phyloP scores from a whole-genome alignment of 1,140 invertebrate species.

The Atta texana region DNA sequence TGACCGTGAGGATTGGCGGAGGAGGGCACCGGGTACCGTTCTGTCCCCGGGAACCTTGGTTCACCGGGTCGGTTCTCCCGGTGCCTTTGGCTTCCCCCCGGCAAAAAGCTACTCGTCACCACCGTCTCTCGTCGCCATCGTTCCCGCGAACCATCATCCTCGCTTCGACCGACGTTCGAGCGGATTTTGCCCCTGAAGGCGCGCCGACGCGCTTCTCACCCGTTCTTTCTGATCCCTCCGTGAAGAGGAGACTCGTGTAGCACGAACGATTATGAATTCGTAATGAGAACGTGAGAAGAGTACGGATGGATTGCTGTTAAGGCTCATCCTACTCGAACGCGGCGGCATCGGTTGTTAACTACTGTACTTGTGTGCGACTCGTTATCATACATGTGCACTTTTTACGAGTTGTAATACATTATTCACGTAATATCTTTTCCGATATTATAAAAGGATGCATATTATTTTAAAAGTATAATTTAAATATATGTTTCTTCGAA shows the following conservation, averaged over 20 bases:
- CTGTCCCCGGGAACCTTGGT: constrained; percentile 73
- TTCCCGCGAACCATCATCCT: constrained; percentile 59
- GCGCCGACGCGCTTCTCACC: constrained; percentile 21
- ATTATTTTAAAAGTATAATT: constrained; percentile 24
- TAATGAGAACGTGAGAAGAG: constrained; percentile 48
- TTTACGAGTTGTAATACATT: not conserved
- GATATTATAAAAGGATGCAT: not conserved
- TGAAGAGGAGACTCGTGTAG: constrained; percentile 38
- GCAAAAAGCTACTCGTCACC: constrained; percentile 67
- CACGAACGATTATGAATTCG: constrained; percentile 69
- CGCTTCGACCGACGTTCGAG: not conserved
- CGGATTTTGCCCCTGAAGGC: constrained; percentile 38
- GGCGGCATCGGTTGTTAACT: constrained; percentile 50
- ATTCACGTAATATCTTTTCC: not conserved
- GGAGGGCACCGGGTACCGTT: constrained; percentile 75
- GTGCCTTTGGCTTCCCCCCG: constrained; percentile 53
- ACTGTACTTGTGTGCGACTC: not conserved
- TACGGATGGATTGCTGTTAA: constrained; percentile 37
- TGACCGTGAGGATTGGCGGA: constrained; percentile 63
- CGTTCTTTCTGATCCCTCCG: constrained; percentile 21
- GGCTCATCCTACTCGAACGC: constrained; percentile 1
- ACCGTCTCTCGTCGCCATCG: constrained; percentile 51
- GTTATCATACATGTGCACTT: constrained; percentile 8
- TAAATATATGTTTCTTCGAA: not conserved
- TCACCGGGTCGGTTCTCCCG: constrained; percentile 73